Evolutionary conservation across 2,797 vertebrate genomes (phyloP).

Genomic region (Pangasius mekongensis): DNA sequence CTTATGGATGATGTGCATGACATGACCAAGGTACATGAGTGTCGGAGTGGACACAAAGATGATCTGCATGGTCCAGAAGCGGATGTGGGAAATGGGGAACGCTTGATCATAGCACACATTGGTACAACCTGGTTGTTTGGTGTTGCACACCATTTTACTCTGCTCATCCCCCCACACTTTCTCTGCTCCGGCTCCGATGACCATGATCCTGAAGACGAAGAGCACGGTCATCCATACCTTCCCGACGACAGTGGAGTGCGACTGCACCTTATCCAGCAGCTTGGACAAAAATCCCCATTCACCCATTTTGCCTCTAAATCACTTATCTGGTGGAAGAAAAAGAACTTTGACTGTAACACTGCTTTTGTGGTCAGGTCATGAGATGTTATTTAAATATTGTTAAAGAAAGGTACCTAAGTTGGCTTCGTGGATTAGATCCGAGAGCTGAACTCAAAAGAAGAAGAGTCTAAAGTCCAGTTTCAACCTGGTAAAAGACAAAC

Average conservation of each 20-base stretch:
- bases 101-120: slow-evolving; percentile 95
- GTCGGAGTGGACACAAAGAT: slow-evolving; percentile 92
- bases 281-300: slow-evolving; percentile 78
- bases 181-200: slow-evolving; percentile 90
- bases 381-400: slow-evolving; percentile 15
- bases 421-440: slow-evolving; percentile 2
- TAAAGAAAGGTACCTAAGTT: background rate
- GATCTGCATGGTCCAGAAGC: slow-evolving; percentile 96
- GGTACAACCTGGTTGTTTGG: slow-evolving; percentile 91
- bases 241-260: slow-evolving; percentile 85
- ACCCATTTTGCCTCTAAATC: slow-evolving; percentile 66
- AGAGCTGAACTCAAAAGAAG: background rate
- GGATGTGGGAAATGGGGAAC: slow-evolving; percentile 94
- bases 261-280: slow-evolving; percentile 78
- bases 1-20: slow-evolving; percentile 88
- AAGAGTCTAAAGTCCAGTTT: slow-evolving; percentile 29
- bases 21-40: slow-evolving; percentile 89
- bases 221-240: slow-evolving; percentile 96
- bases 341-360: background rate
- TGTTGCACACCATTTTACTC: slow-evolving; percentile 91
- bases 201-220: slow-evolving; percentile 93
- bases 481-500: slow-evolving; percentile 25
- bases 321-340: slow-evolving; percentile 9
- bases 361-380: background rate
- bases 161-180: slow-evolving; percentile 96